Evolutionary conservation across 2,113 vertebrate species (phyloP).

Genomic region (Carassius gibelio): DNA sequence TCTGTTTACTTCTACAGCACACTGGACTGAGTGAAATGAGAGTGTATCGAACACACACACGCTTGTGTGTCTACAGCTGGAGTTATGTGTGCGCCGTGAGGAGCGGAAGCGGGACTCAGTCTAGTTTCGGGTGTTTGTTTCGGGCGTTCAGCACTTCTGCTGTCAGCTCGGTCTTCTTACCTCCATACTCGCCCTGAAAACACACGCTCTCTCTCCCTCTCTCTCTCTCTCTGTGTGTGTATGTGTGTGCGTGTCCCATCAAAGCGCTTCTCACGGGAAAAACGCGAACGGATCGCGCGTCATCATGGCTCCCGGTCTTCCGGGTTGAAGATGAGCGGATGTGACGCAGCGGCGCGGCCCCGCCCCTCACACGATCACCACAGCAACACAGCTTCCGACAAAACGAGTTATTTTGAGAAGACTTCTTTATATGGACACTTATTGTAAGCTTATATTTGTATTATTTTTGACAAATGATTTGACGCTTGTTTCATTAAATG

Average conservation of each 20-base stretch:
- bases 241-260: slow-evolving; percentile 63
- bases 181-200: slow-evolving; percentile 69
- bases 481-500: too few species aligned
- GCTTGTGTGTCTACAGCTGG: background rate
- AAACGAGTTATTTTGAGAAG: too few species aligned
- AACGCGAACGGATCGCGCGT: slow-evolving; percentile 28
- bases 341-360: slow-evolving; percentile 49
- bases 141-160: background rate
- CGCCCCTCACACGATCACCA: background rate
- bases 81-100: background rate
- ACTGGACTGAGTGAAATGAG: too few species aligned
- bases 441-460: too few species aligned
- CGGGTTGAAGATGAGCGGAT: slow-evolving; percentile 65
- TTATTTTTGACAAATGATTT: too few species aligned
- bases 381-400: background rate
- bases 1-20: too few species aligned
- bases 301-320: slow-evolving; percentile 62
- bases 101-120: background rate
- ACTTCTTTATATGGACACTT: too few species aligned
- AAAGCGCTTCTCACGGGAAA: slow-evolving; percentile 68
- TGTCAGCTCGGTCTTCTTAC: slow-evolving; percentile 69
- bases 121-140: background rate
- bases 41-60: background rate
- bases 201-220: slow-evolving; percentile 60
- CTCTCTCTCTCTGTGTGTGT: background rate